Evolutionary conservation across 2,888 invertebrate species (phyloP), one percentile per base, ranked within the genome.

Genomic region (Drosophila nr. perissopoda): DNA sequence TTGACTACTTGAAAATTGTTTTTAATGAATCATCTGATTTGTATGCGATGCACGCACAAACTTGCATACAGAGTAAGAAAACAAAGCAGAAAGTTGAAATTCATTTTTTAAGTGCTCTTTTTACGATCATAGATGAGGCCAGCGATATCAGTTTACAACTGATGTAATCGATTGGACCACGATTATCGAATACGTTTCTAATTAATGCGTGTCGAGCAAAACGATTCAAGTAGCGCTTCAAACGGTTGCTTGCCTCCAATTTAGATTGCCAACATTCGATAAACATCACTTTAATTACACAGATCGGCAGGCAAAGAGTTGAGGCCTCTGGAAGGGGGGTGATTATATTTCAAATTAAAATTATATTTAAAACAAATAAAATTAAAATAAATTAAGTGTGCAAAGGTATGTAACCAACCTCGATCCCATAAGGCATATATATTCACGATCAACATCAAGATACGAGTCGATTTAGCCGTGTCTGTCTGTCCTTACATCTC

Each of bases 1-100:
- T 40, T 38, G 75, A 52, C 78, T 76, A 77, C 73, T 77, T 81
- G 78, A 81, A 60, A 77, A 79, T 77, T 40, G 58, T 54, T 66
- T 72, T 36, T 42, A 62, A 74, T 76, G 71, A 76, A 71, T 69
- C 59, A 65, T 66, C 65, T 63, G 52, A 42, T 69, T 69, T 65
- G 65, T 53, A 59, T 18, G 49, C 25, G 58, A 53, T 49, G 54
- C 54, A 63, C 38, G 36, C 31, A 21, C 34, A 40, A 51, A 48
- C 48, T 65, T 68, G 21, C 56, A 67, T 33, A 48, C 64, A 49
- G 21, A 38, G 4, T 2, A n/a, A 25, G 7, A 16, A 46, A 46
- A 1, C 16, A 16, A 36, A 29, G n/a, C 31, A 21, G 49, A 18
- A 78, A 56, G 31, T 40, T 18, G 6, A 65, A 31, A 61, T 51